A percentile compares a stretch with the other conserved stretches of the same genome.
Conservation (phyloP, 2,797 vertebrate species). For the Sebastes cheni region DNA sequence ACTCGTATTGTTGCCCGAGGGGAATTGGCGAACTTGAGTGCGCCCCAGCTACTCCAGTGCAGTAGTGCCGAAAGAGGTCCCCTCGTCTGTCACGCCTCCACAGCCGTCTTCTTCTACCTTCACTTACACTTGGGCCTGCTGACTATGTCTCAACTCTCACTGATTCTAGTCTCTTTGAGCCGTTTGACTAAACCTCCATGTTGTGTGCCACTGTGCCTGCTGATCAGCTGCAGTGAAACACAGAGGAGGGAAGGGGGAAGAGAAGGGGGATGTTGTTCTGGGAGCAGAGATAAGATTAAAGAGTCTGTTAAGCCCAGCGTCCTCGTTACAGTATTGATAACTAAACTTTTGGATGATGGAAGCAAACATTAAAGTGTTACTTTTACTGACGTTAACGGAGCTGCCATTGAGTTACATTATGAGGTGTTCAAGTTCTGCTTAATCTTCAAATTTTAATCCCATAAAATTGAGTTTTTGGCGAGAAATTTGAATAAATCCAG, state of each 20-base stretch:
- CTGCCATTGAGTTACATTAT: too few relatives aligned
- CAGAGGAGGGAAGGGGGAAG: background rate
- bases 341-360: conserved; percentile 1
- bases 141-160: conserved; percentile 21
- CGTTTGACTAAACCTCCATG: conserved; percentile 22
- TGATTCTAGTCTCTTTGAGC: conserved; percentile 25
- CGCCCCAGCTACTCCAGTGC: conserved; percentile 36
- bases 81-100: conserved; percentile 31
- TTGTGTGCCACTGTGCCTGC: background rate
- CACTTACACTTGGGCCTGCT: conserved; percentile 2
- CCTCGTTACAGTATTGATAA: background rate
- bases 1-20: conserved; percentile 19
- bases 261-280: background rate
- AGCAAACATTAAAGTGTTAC: background rate
- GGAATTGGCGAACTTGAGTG: background rate
- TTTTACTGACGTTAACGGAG: background rate
- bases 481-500: too few relatives aligned
- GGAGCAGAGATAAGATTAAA: conserved; percentile 21
- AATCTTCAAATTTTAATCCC: too few relatives aligned
- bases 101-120: conserved; percentile 5
- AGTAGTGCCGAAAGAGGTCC: background rate
- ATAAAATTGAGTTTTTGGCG: too few relatives aligned
- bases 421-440: too few relatives aligned
- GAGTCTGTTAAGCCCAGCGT: conserved; percentile 12
- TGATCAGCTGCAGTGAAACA: conserved; percentile 33